A percentile compares a stretch with the other conserved stretches of the same genome.
These are phyloP conservation scores for Potamarius usumacintae DNA, from an alignment of 2,113 vertebrate species.

Conservation along the genomic window DNA sequence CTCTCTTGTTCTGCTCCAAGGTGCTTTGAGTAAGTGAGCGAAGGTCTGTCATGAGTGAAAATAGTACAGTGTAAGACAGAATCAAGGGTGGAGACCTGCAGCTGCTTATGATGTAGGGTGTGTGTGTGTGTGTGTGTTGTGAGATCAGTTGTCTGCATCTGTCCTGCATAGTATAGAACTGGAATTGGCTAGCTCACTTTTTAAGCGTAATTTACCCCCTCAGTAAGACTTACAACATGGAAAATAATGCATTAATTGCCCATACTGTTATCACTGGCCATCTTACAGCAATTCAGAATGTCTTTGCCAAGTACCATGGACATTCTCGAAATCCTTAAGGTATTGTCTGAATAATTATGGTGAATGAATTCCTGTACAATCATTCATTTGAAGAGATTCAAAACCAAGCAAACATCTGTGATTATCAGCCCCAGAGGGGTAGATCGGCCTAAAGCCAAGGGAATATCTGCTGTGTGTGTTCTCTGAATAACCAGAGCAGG, in stretches of 20 bases:
- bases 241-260: constrained; percentile 43
- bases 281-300: constrained; percentile 5
- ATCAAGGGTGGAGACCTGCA: constrained; percentile 32
- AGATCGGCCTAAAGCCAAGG: constrained; percentile 18
- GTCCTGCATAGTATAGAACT: constrained; percentile 1
- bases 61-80: constrained; percentile 18
- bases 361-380: constrained; percentile 19
- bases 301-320: constrained; percentile 13
- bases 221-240: constrained; percentile 39
- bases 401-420: constrained; percentile 24
- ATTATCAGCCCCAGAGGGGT: constrained; percentile 23
- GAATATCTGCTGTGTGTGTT: constrained; percentile 26
- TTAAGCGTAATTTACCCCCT: constrained; percentile 37
- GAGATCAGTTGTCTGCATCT: constrained; percentile 3
- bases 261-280: constrained; percentile 46
- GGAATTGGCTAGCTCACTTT: constrained; percentile 19
- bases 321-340: constrained; percentile 9
- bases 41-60: constrained; percentile 12
- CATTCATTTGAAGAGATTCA: constrained; percentile 26
- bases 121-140: constrained; percentile 1
- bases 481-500: constrained; percentile 41
- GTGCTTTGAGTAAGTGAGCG: constrained; percentile 20
- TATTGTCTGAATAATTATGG: constrained; percentile 15
- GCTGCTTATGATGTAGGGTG: constrained; percentile 37
- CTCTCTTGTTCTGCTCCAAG: neutral